Base-by-base conservation (phyloP, 1,140 invertebrate species). In the Drosophila melanica region DNA sequence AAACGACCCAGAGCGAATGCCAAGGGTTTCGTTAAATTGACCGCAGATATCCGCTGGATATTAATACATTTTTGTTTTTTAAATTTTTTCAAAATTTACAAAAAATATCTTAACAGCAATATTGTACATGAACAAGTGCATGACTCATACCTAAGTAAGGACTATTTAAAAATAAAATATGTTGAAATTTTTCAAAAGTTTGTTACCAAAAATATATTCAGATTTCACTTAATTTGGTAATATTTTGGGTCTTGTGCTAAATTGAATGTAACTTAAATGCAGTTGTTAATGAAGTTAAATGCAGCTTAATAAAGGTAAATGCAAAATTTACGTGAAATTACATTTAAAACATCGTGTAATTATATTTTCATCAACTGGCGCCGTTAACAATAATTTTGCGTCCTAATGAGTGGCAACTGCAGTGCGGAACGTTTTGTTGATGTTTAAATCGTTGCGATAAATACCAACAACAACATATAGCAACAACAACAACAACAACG, bases 271-370 rank as follows among this genome's bases (percentile, higher is more conserved):
- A 62, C 18, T 57, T 53, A 66, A 55, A 68, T 41, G 57, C 41
- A 37, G 30, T 20, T 44, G 27, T 54, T 54, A 65, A 65, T 65
- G 62, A 54, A 64, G 50, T 47, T 44, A 33, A 60, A 47, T 60
- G 12, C 10, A 35, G 33, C 8, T 65, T 39, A 54, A 64, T 54
- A 50, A 45, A 64, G 62, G 23, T 53, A 33, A 60, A 47, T 60
- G 30, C 41, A 58, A 65, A 62, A 70, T 85, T 85, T 73, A 85
- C 80, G 77, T 57, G 62, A 64, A 73, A 51, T 66, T 67, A 62
- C 66, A 68, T 66, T 76, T 75, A 60, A 73, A 58, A 48, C 74
- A 79, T 78, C 78, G 74, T 80, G 75, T 57, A 75, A 65, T 59
- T 71, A 71, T 53, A 63, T 63, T 62, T 72, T 51, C 30, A 51